Percentiles rank a stretch among this genome's conserved stretches.
Evolutionary conservation across 1,140 invertebrate species (phyloP).

Genomic region (Leguminivora glycinivorella): DNA sequence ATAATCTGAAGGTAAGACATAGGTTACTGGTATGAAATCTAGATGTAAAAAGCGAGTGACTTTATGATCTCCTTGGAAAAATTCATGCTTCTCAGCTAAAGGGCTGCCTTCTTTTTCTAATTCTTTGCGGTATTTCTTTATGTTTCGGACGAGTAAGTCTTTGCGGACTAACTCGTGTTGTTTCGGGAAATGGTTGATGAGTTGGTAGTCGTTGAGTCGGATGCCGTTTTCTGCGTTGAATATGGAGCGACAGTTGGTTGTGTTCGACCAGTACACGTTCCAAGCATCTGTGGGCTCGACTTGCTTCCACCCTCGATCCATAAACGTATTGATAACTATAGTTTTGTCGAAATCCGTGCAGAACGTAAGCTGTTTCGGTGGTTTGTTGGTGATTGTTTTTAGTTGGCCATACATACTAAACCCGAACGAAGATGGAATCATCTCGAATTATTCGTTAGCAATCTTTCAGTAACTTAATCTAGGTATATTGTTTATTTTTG

Average conservation of each 20-base stretch:
- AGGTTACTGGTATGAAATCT: constrained; percentile 96
- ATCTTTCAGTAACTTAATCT: too few species aligned
- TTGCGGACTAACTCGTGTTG: constrained; percentile 29
- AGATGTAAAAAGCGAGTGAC: constrained; percentile 88
- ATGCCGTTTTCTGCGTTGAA: constrained; percentile 8
- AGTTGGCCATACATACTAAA: constrained; percentile 5
- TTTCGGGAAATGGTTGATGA: constrained; percentile 33
- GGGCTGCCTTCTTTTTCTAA: constrained; percentile 93
- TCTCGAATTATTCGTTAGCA: background rate
- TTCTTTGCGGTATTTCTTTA: constrained; percentile 95
- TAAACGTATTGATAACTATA: constrained; percentile 28
- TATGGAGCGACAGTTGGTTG: constrained; percentile 12
- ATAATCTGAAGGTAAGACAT: constrained; percentile 95
- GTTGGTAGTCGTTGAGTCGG: constrained; percentile 27
- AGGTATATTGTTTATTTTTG: too few species aligned
- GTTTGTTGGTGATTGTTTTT: background rate
- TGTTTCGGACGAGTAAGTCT: constrained; percentile 80
- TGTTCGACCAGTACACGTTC: constrained; percentile 31
- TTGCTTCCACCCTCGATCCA: constrained; percentile 28
- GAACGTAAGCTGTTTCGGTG: constrained; percentile 12
- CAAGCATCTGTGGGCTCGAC: constrained; percentile 5
- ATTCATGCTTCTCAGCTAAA: constrained; percentile 85
- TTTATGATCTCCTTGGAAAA: constrained; percentile 80
- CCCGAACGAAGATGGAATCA: background rate
- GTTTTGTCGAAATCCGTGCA: constrained; percentile 32